Evolutionary conservation across 1,140 invertebrate genomes (phyloP).

Genomic region (Cyclina sinensis): DNA sequence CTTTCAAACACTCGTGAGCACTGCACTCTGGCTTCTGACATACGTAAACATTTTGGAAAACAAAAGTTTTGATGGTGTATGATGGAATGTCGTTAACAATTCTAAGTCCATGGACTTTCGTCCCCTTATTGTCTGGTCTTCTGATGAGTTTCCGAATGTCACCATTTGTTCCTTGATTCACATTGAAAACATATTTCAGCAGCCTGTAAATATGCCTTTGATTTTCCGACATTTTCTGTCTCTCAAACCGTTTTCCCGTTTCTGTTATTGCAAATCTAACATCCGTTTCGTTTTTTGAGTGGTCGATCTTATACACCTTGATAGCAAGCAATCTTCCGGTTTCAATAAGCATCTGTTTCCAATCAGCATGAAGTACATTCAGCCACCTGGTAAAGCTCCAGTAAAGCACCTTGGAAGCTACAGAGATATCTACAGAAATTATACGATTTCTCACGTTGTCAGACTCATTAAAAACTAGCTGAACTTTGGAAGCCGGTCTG

Average conservation of each 20-base stretch:
- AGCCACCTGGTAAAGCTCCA: background rate
- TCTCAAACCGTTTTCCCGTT: background rate
- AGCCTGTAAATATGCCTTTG: background rate
- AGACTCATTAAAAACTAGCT: background rate
- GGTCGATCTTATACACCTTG: background rate
- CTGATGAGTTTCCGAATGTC: background rate
- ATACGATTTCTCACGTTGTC: background rate
- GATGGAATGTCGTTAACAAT: background rate
- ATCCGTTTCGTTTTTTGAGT: background rate
- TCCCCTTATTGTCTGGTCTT: background rate
- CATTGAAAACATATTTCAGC: background rate
- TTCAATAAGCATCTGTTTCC: background rate
- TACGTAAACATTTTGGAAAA: background rate
- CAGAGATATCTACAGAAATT: background rate
- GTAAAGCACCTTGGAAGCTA: background rate
- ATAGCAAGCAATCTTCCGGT: background rate
- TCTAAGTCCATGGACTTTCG: background rate
- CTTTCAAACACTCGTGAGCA: background rate
- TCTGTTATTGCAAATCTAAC: background rate
- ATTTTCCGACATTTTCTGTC: background rate
- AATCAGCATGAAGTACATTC: background rate
- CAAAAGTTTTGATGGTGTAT: background rate
- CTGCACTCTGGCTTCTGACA: background rate
- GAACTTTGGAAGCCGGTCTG: background rate
- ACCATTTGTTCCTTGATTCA: background rate